These are phyloP conservation scores for Zeuzera pyrina DNA, from an alignment of 2,888 invertebrate genomes.

Conservation along the genomic window DNA sequence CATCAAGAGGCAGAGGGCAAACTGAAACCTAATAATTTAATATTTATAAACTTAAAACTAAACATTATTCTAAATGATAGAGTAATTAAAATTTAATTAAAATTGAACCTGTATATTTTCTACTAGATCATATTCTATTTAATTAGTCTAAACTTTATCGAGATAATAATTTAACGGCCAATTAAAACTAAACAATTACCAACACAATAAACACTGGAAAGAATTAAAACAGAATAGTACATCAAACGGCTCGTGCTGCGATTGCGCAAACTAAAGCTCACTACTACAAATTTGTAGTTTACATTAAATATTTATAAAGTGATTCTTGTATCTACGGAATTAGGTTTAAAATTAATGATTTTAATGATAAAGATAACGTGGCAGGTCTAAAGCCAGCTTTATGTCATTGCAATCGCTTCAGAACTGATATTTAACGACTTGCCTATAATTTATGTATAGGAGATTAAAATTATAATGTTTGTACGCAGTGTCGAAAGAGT, in stretches of 20 bases:
- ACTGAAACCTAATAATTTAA: too few species aligned
- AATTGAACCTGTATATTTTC: too few species aligned
- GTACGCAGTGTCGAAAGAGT: constrained; percentile 37
- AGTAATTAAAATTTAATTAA: too few species aligned
- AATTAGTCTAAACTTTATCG: too few species aligned
- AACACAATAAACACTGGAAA: too few species aligned
- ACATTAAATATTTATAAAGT: constrained; percentile 15
- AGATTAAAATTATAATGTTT: constrained; percentile 56
- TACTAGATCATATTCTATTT: too few species aligned
- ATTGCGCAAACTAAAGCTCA: constrained; percentile 43
- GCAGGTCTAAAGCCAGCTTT: constrained; percentile 43
- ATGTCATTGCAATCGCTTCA: constrained; percentile 55
- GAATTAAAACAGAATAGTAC: constrained; percentile 30
- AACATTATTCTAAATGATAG: too few species aligned
- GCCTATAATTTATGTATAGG: constrained; percentile 52
- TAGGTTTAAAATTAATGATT: constrained; percentile 21
- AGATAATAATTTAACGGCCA: too few species aligned
- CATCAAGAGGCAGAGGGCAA: too few species aligned
- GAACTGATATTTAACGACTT: constrained; percentile 63
- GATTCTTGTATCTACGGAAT: constrained; percentile 20
- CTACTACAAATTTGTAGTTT: constrained; percentile 21
- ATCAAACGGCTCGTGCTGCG: constrained; percentile 35
- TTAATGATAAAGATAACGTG: constrained; percentile 21
- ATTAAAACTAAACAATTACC: too few species aligned
- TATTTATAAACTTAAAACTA: too few species aligned